Evolutionary conservation across 2,888 invertebrate species (phyloP).

Genomic region (Erebia ligea): DNA sequence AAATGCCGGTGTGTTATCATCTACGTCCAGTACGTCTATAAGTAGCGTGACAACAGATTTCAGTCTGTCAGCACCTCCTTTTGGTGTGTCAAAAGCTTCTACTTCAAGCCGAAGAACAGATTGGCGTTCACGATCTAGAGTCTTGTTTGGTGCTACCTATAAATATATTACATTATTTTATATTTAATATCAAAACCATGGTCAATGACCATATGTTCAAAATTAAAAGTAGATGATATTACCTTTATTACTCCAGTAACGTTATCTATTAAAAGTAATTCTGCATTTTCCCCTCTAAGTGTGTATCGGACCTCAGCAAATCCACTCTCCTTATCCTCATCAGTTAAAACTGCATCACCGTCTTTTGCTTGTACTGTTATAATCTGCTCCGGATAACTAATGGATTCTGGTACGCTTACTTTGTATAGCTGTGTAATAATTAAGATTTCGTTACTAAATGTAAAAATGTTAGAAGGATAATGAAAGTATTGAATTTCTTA

Average conservation of each 20-base stretch:
- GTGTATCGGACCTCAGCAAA: conserved; percentile 88
- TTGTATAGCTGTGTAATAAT: conserved; percentile 81
- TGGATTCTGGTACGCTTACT: conserved; percentile 88
- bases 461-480: not conserved
- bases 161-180: not conserved
- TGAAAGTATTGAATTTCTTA: not conserved
- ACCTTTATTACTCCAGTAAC: conserved; percentile 87
- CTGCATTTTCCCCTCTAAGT: conserved; percentile 88
- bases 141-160: conserved; percentile 85
- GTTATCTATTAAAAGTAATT: conserved; percentile 88
- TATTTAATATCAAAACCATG: not conserved
- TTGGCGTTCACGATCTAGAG: conserved; percentile 88
- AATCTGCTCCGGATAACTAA: conserved; percentile 86
- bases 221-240: not conserved
- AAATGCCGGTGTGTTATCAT: conserved; percentile 90
- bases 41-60: conserved; percentile 85
- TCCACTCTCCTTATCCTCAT: conserved; percentile 81
- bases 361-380: conserved; percentile 88
- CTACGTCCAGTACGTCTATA: conserved; percentile 89
- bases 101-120: conserved; percentile 87
- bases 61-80: conserved; percentile 86
- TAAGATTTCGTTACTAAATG: not conserved
- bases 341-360: conserved; percentile 84
- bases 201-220: not conserved
- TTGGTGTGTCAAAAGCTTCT: conserved; percentile 89